These are phyloP conservation scores for Falco rusticolus DNA, from an alignment of 2,797 vertebrate genomes.

Conservation along the genomic window DNA sequence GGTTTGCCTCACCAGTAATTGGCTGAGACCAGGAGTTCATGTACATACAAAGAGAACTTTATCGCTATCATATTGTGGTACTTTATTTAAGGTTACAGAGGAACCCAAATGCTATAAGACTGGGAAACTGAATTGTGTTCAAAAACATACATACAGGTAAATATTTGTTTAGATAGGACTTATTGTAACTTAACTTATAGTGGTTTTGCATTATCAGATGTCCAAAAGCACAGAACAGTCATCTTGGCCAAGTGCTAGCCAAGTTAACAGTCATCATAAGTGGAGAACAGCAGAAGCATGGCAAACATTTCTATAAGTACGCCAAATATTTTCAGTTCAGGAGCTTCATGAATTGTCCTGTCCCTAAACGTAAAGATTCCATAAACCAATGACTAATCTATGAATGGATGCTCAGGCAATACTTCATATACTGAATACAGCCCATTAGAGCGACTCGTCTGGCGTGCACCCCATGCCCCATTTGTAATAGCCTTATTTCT, in stretches of 20 bases:
- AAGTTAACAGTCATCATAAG: neutral
- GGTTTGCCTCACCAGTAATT: neutral
- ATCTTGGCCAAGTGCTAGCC: neutral
- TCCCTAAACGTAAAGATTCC: neutral
- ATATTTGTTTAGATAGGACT: neutral
- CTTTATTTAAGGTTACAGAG: neutral
- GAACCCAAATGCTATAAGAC: neutral
- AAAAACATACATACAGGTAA: neutral
- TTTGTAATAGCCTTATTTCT: neutral
- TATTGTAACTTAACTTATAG: neutral
- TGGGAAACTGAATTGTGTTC: neutral
- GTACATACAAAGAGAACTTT: neutral
- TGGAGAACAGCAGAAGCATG: neutral
- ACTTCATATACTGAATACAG: rapidly evolving
- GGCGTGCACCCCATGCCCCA: rapidly evolving
- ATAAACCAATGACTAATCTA: neutral
- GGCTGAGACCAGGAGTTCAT: neutral
- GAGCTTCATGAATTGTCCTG: neutral
- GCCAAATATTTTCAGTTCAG: neutral
- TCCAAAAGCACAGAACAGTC: neutral
- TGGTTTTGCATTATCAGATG: neutral
- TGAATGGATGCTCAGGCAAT: neutral
- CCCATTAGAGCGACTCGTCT: neutral
- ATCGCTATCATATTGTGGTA: neutral
- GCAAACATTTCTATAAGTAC: neutral